Evolutionary conservation across 2,113 vertebrate genomes (phyloP).

Genomic region (Dasyurus viverrinus): DNA sequence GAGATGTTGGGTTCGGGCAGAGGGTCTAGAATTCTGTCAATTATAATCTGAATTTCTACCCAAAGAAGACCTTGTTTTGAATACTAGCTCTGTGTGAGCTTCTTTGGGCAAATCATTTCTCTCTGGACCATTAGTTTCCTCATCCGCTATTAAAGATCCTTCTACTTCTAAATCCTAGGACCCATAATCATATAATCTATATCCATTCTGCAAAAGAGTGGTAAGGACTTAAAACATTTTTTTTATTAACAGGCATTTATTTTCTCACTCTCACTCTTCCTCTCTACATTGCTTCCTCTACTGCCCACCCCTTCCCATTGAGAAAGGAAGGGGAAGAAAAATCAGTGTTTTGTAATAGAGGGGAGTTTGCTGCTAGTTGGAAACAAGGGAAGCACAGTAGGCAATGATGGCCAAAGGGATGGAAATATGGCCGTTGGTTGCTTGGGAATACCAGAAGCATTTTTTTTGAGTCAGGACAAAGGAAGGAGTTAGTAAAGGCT

Average conservation of each 20-base stretch:
- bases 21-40: not conserved
- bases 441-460: not conserved
- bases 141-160: not conserved
- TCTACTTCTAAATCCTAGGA: not conserved
- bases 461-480: not conserved
- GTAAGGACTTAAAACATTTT: not conserved
- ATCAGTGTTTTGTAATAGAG: not conserved
- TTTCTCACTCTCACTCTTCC: not conserved
- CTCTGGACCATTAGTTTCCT: not conserved
- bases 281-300: not conserved
- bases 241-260: not conserved
- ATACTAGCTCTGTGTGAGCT: not conserved
- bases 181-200: not conserved
- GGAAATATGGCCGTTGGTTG: not conserved
- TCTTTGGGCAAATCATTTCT: not conserved
- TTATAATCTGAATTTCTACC: not conserved
- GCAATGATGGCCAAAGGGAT: not conserved
- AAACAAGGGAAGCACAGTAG: not conserved
- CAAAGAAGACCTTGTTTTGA: not conserved
- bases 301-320: not conserved
- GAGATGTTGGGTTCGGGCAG: not conserved
- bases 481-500: not conserved
- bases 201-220: not conserved
- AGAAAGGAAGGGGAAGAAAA: not conserved
- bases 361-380: not conserved